These are phyloP conservation scores for Nemapogon koenigi DNA, from an alignment of 2,888 invertebrate species.

Conservation along the genomic window DNA sequence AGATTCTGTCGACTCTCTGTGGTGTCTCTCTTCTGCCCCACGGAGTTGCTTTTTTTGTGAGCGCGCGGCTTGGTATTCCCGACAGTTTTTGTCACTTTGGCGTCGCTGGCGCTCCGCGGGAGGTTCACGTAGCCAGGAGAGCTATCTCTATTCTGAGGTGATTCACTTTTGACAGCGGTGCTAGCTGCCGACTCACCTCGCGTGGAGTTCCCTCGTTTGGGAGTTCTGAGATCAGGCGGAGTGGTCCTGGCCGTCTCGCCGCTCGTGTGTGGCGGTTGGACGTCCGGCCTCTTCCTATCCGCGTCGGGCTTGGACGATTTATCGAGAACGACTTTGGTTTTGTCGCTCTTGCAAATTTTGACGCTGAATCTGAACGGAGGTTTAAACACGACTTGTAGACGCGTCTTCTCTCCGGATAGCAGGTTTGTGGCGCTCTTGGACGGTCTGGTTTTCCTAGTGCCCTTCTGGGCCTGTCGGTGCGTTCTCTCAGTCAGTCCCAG, in stretches of 20 bases:
- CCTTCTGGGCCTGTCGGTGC: constrained; percentile 53
- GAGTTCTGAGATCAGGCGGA: constrained; percentile 1
- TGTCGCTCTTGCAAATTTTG: constrained; percentile 76
- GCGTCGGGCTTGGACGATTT: constrained; percentile 58
- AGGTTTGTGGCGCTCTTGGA: constrained; percentile 78
- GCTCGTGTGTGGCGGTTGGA: constrained; percentile 12
- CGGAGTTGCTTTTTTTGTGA: constrained; percentile 57
- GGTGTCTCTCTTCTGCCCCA: constrained; percentile 48
- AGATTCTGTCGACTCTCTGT: constrained; percentile 57
- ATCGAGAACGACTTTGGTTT: constrained; percentile 68
- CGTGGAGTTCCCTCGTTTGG: constrained; percentile 36
- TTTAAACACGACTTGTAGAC: constrained; percentile 85
- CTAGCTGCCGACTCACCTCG: constrained; percentile 23
- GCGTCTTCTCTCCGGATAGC: constrained; percentile 70
- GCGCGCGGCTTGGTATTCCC: constrained; percentile 11
- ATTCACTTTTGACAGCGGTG: constrained; percentile 29
- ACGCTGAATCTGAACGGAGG: constrained; percentile 88
- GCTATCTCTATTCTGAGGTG: constrained; percentile 26
- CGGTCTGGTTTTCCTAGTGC: constrained; percentile 58
- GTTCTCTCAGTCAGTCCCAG: constrained; percentile 69
- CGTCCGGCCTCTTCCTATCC: constrained; percentile 34
- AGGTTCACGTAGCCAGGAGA: constrained; percentile 47
- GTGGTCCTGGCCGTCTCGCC: background rate
- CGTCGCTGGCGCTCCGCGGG: constrained; percentile 52
- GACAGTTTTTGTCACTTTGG: constrained; percentile 38